Percentiles rank a stretch among this genome's conserved stretches.
These are phyloP conservation scores for Sebastiscus tertius DNA, from an alignment of 2,797 vertebrate species.

Conservation along the genomic window DNA sequence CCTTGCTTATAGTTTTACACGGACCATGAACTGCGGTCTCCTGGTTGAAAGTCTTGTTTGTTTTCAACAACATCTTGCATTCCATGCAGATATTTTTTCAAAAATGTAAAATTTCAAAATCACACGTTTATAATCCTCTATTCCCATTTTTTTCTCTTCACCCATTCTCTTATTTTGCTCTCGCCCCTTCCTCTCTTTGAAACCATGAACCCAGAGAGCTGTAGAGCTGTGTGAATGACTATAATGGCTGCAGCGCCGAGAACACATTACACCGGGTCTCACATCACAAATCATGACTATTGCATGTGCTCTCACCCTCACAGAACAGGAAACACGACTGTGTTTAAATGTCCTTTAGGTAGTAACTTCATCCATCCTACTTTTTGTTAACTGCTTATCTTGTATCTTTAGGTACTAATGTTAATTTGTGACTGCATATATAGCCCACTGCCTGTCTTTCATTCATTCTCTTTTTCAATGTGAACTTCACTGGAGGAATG, in stretches of 20 bases:
- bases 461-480: not conserved
- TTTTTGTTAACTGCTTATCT: not conserved
- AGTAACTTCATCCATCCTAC: not conserved
- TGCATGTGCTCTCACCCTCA: not conserved
- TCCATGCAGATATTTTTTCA: not conserved
- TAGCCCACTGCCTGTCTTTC: not conserved
- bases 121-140: not conserved
- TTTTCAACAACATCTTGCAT: not conserved
- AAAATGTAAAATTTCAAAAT: not conserved
- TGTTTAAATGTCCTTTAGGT: not conserved
- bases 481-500: not conserved
- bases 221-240: not conserved
- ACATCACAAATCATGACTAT: constrained; percentile 12
- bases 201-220: constrained; percentile 1
- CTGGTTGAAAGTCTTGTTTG: not conserved
- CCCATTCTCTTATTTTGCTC: not conserved
- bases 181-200: not conserved
- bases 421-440: not conserved
- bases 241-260: not conserved
- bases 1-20: too few species aligned
- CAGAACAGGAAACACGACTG: not conserved
- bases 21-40: too few species aligned
- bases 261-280: not conserved
- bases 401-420: not conserved
- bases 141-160: not conserved